Conservation (phyloP, 2,797 vertebrate genomes). For the Mormyrus proboscirostris region DNA sequence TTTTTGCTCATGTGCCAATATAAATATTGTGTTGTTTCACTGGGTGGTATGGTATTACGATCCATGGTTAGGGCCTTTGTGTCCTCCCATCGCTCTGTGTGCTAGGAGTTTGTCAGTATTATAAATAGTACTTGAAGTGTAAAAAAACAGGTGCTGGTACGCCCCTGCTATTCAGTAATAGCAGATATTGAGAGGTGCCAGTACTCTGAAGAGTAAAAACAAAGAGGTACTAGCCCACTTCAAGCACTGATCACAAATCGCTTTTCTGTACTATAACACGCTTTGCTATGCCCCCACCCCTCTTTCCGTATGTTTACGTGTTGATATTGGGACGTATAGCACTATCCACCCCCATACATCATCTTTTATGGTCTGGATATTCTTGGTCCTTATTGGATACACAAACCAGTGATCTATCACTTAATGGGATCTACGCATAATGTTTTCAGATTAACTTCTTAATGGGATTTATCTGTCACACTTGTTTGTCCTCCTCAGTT, state of each 20-base stretch:
- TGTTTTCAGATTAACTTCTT: background rate
- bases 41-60: background rate
- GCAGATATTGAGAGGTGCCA: background rate
- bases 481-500: background rate
- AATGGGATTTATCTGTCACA: background rate
- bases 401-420: background rate
- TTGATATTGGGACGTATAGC: background rate
- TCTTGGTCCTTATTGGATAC: background rate
- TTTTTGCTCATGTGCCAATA: background rate
- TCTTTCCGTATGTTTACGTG: background rate
- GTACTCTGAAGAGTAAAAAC: background rate
- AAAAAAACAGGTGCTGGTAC: background rate
- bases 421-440: background rate
- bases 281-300: background rate
- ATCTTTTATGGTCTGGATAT: background rate
- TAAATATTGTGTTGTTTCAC: background rate
- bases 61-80: background rate
- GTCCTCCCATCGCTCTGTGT: background rate
- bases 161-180: background rate
- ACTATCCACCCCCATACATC: background rate
- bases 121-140: background rate
- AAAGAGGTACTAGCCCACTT: background rate
- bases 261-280: background rate
- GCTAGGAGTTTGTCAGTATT: background rate
- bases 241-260: background rate